Base-by-base conservation (phyloP, 2,888 invertebrate genomes). In the Caradrina clavipalpis region DNA sequence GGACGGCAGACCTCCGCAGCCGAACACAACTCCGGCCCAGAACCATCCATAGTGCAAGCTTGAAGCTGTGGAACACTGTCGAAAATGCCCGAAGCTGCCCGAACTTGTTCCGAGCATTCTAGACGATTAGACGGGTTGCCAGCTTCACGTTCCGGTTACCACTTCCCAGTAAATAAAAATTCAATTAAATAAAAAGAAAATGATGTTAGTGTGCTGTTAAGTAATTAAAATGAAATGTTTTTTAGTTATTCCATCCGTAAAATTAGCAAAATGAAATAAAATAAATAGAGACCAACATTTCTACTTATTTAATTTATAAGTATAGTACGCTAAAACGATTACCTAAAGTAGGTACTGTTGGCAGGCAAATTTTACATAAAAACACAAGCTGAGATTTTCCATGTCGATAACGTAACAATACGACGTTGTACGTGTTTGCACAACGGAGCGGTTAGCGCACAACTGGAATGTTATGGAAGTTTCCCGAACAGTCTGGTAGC, bases 61-160 rank as follows among this genome's bases (percentile, higher is more conserved):
- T n/a, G n/a, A n/a, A n/a, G n/a, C 21, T 26, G 45, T 68, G 39
- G 31, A 68, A 57, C 60, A 61, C 47, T 26, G 63, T 75, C 57
- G 71, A 78, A 54, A 58, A 45, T 26, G 22, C 45, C 50, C 79
- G 79, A 84, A 59, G 62, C 53, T 49, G 15, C 58, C 31, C 70
- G 81, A 80, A 73, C 71, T 42, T 15, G 76, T 82, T 56, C 72
- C 63, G 81, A 83, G 47, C 73, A 26, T 75, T 80, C 72, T 73
- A 73, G 76, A 70, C 54, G 15, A 17, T 54, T 58, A 50, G 17
- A 39, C 58, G 73, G 58, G 79, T 79, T 84, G 78, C 72, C 73
- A 84, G 69, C n/a, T 26, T 56, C 13, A 22, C 59, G 15, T 51
- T 54, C 1, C 7, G 17, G 65, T 71, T 70, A 70, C 68, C 72